A percentile compares a stretch with the other conserved stretches of the same genome.
Evolutionary conservation across 2,888 invertebrate species (phyloP).

Genomic region (Leucoma salicis): DNA sequence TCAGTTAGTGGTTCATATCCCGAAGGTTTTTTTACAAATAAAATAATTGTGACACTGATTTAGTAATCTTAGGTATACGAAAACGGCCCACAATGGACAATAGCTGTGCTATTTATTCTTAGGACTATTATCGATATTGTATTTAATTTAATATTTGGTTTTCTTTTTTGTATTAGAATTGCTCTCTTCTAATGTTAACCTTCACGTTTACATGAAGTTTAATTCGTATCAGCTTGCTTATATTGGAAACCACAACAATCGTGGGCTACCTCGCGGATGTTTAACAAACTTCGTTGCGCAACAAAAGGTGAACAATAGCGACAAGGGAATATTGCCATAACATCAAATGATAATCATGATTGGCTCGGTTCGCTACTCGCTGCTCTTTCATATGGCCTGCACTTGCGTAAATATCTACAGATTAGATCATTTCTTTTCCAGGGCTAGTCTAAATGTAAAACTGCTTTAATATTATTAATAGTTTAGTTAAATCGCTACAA

Average conservation of each 20-base stretch:
- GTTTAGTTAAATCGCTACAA: no score
- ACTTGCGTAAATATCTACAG: constrained; percentile 37
- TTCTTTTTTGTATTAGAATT: no score
- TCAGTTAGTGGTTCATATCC: no score
- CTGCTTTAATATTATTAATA: no score
- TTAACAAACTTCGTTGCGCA: constrained; percentile 73
- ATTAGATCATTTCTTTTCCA: constrained; percentile 27
- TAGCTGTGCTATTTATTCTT: no score
- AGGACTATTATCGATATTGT: no score
- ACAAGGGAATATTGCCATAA: constrained; percentile 68
- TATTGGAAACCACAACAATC: constrained; percentile 62
- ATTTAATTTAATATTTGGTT: no score
- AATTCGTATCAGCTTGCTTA: constrained; percentile 48
- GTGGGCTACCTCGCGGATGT: constrained; percentile 57
- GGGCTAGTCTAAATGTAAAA: constrained; percentile 2
- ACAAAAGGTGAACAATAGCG: constrained; percentile 68
- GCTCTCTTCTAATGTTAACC: constrained; percentile 15
- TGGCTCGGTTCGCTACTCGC: constrained; percentile 25
- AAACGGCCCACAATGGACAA: no score
- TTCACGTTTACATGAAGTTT: constrained; percentile 10
- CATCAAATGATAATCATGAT: constrained; percentile 51
- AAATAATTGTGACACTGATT: no score
- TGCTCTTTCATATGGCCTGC: constrained; percentile 29
- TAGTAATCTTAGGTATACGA: no score
- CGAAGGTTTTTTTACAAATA: no score